Percentiles rank a stretch among this genome's conserved stretches.
Evolutionary conservation across 2,888 invertebrate species (phyloP).

Genomic region (Matsumyia berberina): DNA sequence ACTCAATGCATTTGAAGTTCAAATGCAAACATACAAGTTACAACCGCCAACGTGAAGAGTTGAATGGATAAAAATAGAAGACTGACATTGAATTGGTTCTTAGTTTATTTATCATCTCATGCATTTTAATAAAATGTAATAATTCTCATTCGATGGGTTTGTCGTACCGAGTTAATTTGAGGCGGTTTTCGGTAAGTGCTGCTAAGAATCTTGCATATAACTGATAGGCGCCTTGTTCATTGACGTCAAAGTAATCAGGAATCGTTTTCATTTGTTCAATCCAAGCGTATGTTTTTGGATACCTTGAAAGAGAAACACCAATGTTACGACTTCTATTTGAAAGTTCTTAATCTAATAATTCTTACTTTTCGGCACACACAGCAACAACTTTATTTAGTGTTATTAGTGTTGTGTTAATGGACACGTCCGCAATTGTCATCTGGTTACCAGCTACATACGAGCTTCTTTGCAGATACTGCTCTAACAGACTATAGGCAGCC

Average conservation of each 20-base stretch:
- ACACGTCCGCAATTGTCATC: conserved; percentile 83
- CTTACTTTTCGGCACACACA: conserved; percentile 75
- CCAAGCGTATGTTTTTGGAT: conserved; percentile 79
- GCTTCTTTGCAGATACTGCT: conserved; percentile 78
- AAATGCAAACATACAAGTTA: too few species aligned
- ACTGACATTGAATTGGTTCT: neutral
- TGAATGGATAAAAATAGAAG: neutral
- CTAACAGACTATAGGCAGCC: conserved; percentile 78
- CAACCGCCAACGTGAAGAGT: too few species aligned
- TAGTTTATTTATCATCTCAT: neutral
- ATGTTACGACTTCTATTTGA: neutral
- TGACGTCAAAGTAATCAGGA: conserved; percentile 80
- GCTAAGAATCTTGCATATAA: conserved; percentile 78
- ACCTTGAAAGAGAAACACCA: conserved; percentile 61
- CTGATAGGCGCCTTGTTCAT: conserved; percentile 80
- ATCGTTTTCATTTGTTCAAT: conserved; percentile 80
- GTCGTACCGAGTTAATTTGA: neutral
- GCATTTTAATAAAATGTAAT: neutral
- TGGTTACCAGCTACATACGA: conserved; percentile 75
- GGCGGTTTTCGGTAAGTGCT: conserved; percentile 78
- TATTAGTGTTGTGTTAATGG: conserved; percentile 81
- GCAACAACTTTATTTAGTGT: conserved; percentile 79
- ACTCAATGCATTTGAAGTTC: too few species aligned
- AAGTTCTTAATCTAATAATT: neutral
- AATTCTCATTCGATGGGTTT: conserved; percentile 10